Evolutionary conservation across 1,140 invertebrate species (phyloP).

Genomic region (Oryctes rhinoceros): DNA sequence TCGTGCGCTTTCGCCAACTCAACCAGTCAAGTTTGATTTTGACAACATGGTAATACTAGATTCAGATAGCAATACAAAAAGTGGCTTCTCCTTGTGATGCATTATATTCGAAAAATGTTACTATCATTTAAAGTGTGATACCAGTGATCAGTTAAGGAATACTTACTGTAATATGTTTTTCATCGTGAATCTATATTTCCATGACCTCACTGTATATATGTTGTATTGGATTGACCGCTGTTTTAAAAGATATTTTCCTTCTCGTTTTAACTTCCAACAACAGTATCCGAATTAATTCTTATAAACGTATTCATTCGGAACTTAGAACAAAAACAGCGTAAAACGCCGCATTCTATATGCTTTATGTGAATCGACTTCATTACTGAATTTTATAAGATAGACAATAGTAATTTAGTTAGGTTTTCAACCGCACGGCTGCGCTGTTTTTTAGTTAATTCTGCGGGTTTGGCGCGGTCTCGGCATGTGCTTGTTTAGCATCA

Average conservation of each 20-base stretch:
- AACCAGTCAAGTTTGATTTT: too few species aligned
- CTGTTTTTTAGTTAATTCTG: slow-evolving; percentile 42
- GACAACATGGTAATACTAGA: too few species aligned
- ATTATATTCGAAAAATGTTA: too few species aligned
- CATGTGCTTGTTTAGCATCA: slow-evolving; percentile 43
- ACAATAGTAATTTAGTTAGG: slow-evolving; percentile 44
- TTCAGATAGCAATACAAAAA: too few species aligned
- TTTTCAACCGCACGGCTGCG: slow-evolving; percentile 41
- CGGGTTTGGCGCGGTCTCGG: slow-evolving; percentile 38
- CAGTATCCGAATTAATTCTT: slow-evolving; percentile 2
- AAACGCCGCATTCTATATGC: background rate
- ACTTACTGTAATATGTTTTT: too few species aligned
- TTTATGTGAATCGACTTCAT: slow-evolving; percentile 36
- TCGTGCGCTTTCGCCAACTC: too few species aligned
- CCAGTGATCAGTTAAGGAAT: too few species aligned
- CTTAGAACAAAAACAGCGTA: background rate
- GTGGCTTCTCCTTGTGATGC: too few species aligned
- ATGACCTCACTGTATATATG: background rate
- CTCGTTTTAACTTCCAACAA: background rate
- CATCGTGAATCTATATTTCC: background rate
- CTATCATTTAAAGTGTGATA: too few species aligned
- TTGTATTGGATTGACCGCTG: background rate
- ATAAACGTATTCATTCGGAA: too few species aligned
- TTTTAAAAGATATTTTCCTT: background rate
- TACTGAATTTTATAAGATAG: slow-evolving; percentile 36